phyloP scores from a whole-genome alignment of 2,797 vertebrate species.

The Amphiprion clarkii region DNA sequence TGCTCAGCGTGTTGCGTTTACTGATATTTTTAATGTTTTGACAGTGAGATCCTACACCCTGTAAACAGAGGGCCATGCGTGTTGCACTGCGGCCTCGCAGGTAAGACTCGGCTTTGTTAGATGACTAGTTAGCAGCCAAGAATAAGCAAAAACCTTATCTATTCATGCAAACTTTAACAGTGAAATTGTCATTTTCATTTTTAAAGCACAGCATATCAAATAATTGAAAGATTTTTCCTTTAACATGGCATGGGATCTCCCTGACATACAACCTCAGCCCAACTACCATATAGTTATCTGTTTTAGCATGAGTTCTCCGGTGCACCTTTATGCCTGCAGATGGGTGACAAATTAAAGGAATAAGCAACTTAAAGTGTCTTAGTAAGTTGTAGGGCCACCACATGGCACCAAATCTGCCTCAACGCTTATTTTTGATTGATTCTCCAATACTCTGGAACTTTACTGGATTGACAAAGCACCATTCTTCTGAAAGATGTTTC shows the following conservation, averaged over 20 bases:
- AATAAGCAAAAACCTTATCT: background rate
- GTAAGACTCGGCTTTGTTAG: conserved; percentile 58
- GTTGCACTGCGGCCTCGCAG: conserved; percentile 78
- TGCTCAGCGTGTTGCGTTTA: conserved; percentile 8
- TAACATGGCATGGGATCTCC: background rate
- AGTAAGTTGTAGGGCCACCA: too few relatives aligned
- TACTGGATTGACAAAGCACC: too few relatives aligned
- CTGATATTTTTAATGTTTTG: conserved; percentile 33
- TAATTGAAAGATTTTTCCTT: background rate
- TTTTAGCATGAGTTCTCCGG: conserved; percentile 17
- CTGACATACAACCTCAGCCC: conserved; percentile 11
- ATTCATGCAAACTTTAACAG: background rate
- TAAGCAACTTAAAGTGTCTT: too few relatives aligned
- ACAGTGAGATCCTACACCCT: conserved; percentile 62
- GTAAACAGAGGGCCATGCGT: conserved; percentile 70
- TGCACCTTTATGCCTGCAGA: background rate
- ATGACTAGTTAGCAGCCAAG: background rate
- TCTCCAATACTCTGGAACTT: too few relatives aligned
- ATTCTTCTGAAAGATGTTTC: too few relatives aligned
- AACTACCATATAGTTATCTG: conserved; percentile 6
- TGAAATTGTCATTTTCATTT: conserved; percentile 2
- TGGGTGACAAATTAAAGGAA: too few relatives aligned
- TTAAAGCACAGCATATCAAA: background rate
- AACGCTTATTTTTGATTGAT: too few relatives aligned
- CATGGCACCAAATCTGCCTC: too few relatives aligned